These are phyloP conservation scores for Alaudala cheleensis DNA, from an alignment of 2,113 vertebrate species.

Conservation along the genomic window DNA sequence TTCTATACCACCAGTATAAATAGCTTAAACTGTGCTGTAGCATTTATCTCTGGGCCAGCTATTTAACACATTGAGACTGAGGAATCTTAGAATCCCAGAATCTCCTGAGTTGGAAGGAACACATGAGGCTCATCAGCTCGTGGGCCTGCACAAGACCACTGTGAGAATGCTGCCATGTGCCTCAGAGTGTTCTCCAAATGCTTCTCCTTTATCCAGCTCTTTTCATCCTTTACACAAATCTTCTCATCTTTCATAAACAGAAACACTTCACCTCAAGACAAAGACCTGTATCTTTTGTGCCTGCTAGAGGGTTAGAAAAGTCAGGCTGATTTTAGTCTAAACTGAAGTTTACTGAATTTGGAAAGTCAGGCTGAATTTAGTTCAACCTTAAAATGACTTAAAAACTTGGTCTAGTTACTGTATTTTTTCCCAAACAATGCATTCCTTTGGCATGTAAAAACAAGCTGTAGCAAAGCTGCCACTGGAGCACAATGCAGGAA, in stretches of 20 bases:
- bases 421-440: constrained; percentile 2
- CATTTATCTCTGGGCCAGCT: background rate
- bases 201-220: background rate
- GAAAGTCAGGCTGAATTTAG: constrained; percentile 11
- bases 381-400: background rate
- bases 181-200: background rate
- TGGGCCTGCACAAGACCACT: background rate
- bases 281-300: background rate
- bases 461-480: constrained; percentile 40
- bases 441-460: constrained; percentile 7
- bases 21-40: background rate
- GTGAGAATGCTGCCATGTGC: background rate
- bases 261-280: background rate
- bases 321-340: background rate
- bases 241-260: background rate
- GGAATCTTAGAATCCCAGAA: background rate
- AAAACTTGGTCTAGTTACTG: constrained; percentile 18
- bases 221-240: background rate
- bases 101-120: background rate
- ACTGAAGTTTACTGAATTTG: background rate
- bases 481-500: background rate
- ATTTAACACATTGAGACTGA: background rate
- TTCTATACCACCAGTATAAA: background rate
- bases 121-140: background rate
- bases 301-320: background rate